Evolutionary conservation across 2,797 vertebrate species (phyloP).

Genomic region (Chromis chromis): DNA sequence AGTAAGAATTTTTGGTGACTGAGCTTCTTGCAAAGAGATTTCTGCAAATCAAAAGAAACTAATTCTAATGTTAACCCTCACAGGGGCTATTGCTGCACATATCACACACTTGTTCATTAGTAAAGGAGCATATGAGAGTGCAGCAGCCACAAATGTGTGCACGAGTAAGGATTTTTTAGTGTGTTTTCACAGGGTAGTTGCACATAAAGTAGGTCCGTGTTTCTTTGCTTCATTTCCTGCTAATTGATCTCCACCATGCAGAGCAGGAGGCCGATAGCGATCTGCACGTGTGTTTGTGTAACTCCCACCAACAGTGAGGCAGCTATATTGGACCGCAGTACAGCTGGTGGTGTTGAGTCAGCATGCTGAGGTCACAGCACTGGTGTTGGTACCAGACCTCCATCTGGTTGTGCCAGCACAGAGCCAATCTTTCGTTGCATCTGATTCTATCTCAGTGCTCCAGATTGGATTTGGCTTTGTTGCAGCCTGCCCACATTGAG

Average conservation of each 20-base stretch:
- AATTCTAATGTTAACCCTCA: slow-evolving; percentile 13
- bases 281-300: slow-evolving; percentile 55
- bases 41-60: neutral
- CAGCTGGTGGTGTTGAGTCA: slow-evolving; percentile 66
- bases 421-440: slow-evolving; percentile 61
- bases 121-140: slow-evolving; percentile 4
- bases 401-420: slow-evolving; percentile 61
- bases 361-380: slow-evolving; percentile 66
- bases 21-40: neutral
- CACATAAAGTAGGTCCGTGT: slow-evolving; percentile 43
- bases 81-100: neutral
- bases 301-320: slow-evolving; percentile 44
- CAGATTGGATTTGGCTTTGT: slow-evolving; percentile 34
- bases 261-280: slow-evolving; percentile 58
- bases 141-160: slow-evolving; percentile 4
- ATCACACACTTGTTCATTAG: slow-evolving; percentile 11
- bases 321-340: slow-evolving; percentile 57
- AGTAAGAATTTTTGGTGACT: neutral
- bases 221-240: slow-evolving; percentile 72
- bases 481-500: slow-evolving; percentile 32
- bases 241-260: slow-evolving; percentile 64
- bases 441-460: slow-evolving; percentile 43
- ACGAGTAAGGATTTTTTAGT: slow-evolving; percentile 20
- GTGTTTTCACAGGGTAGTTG: slow-evolving; percentile 39
- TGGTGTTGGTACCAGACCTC: slow-evolving; percentile 66